phyloP scores from a whole-genome alignment of 2,113 vertebrate genomes.

The Nycticebus coucang region DNA sequence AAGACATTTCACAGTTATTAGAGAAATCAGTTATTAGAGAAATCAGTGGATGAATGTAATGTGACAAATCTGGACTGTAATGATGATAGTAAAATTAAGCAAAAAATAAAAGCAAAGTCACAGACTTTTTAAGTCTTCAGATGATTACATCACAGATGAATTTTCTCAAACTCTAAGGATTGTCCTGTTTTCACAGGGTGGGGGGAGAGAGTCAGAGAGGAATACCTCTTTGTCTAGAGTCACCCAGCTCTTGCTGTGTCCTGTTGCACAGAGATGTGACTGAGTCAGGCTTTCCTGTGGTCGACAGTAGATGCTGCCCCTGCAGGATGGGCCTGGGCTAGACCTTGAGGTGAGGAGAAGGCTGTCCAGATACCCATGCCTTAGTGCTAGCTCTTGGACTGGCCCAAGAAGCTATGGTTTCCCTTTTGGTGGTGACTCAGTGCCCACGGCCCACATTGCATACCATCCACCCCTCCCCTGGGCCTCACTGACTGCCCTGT shows the following conservation, averaged over 20 bases:
- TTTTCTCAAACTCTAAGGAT: slow-evolving; percentile 15
- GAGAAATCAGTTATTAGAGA: neutral
- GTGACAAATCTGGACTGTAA: neutral
- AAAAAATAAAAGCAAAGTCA: neutral
- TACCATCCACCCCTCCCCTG: neutral
- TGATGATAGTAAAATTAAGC: neutral
- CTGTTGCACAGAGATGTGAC: neutral
- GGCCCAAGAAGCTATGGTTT: slow-evolving; percentile 50
- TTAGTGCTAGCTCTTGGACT: neutral
- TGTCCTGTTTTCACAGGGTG: neutral
- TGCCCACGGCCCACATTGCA: neutral
- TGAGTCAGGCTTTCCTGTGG: neutral
- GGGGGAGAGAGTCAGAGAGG: neutral
- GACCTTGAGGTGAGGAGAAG: neutral
- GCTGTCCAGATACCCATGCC: neutral
- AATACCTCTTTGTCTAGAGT: neutral
- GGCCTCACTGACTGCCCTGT: neutral
- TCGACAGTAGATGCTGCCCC: neutral
- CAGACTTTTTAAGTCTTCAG: neutral
- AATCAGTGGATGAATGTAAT: neutral
- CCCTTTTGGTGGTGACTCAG: slow-evolving; percentile 44
- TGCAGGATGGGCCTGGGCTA: neutral
- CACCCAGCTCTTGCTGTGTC: neutral
- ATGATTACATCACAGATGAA: neutral
- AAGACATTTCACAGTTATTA: neutral